These are phyloP conservation scores for Masticophis lateralis DNA, from an alignment of 2,797 vertebrate genomes.

Conservation along the genomic window DNA sequence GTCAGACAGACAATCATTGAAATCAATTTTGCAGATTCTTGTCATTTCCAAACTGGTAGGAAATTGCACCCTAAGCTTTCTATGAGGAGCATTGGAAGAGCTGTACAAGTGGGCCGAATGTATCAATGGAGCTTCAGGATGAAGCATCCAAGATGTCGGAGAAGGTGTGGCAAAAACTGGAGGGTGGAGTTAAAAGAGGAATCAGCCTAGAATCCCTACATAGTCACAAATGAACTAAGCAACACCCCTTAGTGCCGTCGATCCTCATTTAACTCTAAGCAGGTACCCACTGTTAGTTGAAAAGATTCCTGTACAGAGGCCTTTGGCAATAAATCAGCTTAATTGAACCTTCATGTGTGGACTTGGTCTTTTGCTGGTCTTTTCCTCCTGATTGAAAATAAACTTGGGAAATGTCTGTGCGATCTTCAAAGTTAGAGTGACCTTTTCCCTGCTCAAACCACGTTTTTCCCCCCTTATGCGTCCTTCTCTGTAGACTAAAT, in stretches of 20 bases:
- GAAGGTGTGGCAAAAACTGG: background rate
- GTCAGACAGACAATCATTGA: background rate
- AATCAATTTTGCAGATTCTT: background rate
- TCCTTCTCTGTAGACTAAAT: background rate
- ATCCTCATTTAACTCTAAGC: background rate
- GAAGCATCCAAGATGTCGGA: background rate
- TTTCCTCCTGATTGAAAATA: background rate
- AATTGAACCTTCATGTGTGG: background rate
- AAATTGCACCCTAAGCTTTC: background rate
- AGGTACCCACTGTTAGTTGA: background rate
- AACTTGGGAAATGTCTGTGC: background rate
- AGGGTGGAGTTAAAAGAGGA: background rate
- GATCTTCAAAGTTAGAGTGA: background rate
- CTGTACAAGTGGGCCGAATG: background rate
- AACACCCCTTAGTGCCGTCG: background rate
- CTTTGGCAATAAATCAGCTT: background rate
- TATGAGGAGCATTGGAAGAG: background rate
- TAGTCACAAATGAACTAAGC: background rate
- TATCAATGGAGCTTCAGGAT: background rate
- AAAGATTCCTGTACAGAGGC: background rate
- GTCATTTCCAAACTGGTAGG: background rate
- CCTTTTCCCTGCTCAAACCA: background rate
- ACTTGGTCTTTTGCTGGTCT: background rate
- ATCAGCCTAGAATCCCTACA: background rate
- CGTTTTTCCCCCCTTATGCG: rapidly evolving